A percentile compares a stretch with the other conserved stretches of the same genome.
Conservation (phyloP, 2,888 invertebrate species). For the Macaria notata region DNA sequence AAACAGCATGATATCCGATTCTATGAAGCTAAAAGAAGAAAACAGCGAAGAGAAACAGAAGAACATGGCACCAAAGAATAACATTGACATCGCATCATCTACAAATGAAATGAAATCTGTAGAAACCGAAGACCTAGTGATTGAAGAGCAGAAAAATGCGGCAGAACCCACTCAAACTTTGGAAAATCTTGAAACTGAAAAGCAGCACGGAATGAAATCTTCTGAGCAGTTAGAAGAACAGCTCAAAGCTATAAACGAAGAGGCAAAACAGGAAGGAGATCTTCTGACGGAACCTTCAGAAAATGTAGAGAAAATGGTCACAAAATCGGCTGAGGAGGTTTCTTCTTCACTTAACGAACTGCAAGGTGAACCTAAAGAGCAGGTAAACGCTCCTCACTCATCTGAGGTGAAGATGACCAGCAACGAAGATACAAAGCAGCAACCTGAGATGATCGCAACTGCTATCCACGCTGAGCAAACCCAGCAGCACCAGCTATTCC, state of each 20-base stretch:
- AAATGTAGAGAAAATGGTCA: constrained; percentile 23
- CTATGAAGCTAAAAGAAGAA: constrained; percentile 26
- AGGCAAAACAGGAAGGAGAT: constrained; percentile 3
- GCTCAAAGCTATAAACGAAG: constrained; percentile 9
- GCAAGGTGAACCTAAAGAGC: constrained; percentile 1
- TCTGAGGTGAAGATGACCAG: constrained; percentile 17
- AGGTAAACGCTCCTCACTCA: constrained; percentile 8
- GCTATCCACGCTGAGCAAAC: constrained; percentile 1
- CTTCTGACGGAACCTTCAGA: constrained; percentile 18
- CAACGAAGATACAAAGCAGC: constrained; percentile 13
- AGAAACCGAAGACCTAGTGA: constrained; percentile 20
- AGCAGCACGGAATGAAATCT: constrained; percentile 19
- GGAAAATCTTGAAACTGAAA: constrained; percentile 1
- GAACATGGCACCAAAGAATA: neutral
- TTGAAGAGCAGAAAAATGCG: constrained; percentile 15
- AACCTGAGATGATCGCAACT: constrained; percentile 6
- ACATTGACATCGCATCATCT: constrained; percentile 5
- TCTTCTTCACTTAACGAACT: constrained; percentile 8
- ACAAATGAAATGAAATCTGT: constrained; percentile 22
- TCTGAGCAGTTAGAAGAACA: constrained; percentile 13
- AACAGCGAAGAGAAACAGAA: constrained; percentile 21
- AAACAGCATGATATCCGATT: constrained; percentile 4
- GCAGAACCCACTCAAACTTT: constrained; percentile 6
- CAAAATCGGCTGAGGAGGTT: constrained; percentile 30
- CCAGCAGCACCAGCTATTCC: constrained; percentile 3